Conservation (phyloP, 2,113 vertebrate species). For the Amia ocellicauda region DNA sequence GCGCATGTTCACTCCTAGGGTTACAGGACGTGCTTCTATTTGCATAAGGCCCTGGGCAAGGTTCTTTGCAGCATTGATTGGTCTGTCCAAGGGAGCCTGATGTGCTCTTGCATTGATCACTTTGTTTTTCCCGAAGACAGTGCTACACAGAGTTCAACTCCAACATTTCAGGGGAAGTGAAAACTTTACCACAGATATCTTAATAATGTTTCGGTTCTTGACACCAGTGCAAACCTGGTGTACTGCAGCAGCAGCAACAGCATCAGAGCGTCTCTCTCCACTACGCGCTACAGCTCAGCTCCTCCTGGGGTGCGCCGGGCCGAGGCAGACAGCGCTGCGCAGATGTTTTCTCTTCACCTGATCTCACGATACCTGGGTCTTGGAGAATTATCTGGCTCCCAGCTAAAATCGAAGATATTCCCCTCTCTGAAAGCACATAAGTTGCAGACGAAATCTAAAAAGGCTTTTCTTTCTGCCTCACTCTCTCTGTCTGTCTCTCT, state of each 20-base stretch:
- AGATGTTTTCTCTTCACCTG: constrained; percentile 40
- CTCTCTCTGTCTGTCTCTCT: constrained; percentile 8
- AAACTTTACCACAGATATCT: constrained; percentile 77
- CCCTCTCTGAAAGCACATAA: constrained; percentile 44
- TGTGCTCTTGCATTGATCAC: constrained; percentile 95
- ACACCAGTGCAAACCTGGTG: constrained; percentile 1
- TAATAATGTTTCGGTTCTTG: constrained; percentile 66
- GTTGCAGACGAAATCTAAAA: constrained; percentile 36
- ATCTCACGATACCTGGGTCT: constrained; percentile 44
- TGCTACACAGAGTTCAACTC: constrained; percentile 90
- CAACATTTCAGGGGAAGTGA: constrained; percentile 75
- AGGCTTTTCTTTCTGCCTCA: constrained; percentile 22
- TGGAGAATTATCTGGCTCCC: constrained; percentile 42
- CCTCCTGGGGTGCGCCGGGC: too few species aligned
- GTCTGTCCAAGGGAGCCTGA: constrained; percentile 93
- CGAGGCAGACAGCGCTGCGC: too few species aligned
- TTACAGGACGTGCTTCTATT: constrained; percentile 94
- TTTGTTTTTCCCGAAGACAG: constrained; percentile 87
- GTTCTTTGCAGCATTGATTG: constrained; percentile 99
- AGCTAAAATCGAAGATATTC: constrained; percentile 51
- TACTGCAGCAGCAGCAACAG: neutral
- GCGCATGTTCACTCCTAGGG: constrained; percentile 91
- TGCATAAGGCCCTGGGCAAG: constrained; percentile 99
- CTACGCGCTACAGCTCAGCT: too few species aligned
- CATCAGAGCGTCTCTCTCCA: neutral